Base-by-base conservation (phyloP, 1,140 invertebrate genomes). In the Eueides isabella region DNA sequence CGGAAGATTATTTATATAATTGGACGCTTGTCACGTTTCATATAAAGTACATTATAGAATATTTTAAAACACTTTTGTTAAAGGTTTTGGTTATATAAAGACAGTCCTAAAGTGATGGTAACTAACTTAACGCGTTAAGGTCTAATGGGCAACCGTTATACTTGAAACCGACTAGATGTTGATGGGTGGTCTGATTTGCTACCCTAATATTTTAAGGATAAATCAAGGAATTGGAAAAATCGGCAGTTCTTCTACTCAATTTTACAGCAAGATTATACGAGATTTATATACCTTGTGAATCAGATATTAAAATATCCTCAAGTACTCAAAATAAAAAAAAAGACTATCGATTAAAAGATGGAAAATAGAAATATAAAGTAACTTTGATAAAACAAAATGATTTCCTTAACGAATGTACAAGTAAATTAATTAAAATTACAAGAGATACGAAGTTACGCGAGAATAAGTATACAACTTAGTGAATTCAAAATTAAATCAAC, bases 401-500 rank as follows among this genome's bases (percentile, higher is more conserved):
- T 26, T 23, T 55, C 26, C 19, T 26, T 55, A 55, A 55, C 12
- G 23, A 55, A 55, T 55, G n/a, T 55, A 12, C 48, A 26, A 55
- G 48, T 4, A 55, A 55, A 55, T 26, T 12, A 55, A 26, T 11
- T 55, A 3, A 6, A 55, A 55, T 55, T 55, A 55, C 23, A 55
- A 55, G 23, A 55, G 48, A 55, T 55, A 55, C 23, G 23, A 26
- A 55, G 48, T 55, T 26, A 55, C 19, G 5, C 48, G 19, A 11
- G 23, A 55, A 26, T 55, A 44, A 19, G 6, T 19, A 26, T n/a
- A 26, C 48, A 55, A 26, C 48, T 55, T 55, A 7, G 48, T 2
- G 11, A 55, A 55, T 55, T 55, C 48, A 19, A 55, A 26, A n/a
- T 55, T 33, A 61, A 61, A 61, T 61, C 48, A 69, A 69, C 67